Evolutionary conservation across 2,888 invertebrate species (phyloP).

Genomic region (Arge pagana): DNA sequence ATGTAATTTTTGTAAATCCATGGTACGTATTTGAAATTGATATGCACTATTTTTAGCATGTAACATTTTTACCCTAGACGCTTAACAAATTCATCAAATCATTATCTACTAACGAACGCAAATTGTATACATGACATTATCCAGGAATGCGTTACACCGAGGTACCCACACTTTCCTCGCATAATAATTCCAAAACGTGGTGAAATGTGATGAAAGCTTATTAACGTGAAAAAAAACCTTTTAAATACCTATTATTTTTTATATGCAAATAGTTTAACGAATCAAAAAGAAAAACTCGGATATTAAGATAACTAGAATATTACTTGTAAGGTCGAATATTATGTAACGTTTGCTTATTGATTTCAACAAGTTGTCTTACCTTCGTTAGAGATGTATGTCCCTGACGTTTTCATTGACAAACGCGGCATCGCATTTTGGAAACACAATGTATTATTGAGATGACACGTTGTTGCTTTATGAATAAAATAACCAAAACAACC

Average conservation of each 20-base stretch:
- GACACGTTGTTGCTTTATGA: conserved; percentile 35
- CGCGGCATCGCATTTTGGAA: conserved; percentile 22
- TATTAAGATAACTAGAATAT: background rate
- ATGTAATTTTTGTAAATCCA: conserved; percentile 9
- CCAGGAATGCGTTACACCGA: background rate
- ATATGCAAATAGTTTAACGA: conserved; percentile 30
- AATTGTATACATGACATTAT: conserved; percentile 4
- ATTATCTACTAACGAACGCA: conserved; percentile 4
- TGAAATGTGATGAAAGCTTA: conserved; percentile 6
- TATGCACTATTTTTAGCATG: conserved; percentile 14
- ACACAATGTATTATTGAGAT: conserved; percentile 23
- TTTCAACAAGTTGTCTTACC: conserved; percentile 22
- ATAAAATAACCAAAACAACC: conserved; percentile 26
- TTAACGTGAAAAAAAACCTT: background rate
- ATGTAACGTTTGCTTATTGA: conserved; percentile 3
- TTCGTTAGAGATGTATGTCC: conserved; percentile 13
- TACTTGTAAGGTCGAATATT: conserved; percentile 3
- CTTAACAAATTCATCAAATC: conserved; percentile 13
- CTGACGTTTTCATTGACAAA: conserved; percentile 26
- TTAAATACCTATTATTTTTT: conserved; percentile 5
- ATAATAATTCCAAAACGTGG: background rate
- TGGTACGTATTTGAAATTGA: conserved; percentile 6
- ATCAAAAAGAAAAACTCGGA: conserved; percentile 5
- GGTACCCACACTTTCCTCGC: background rate
- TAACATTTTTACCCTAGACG: conserved; percentile 6